Conservation (phyloP, 2,113 vertebrate species). For the Xiphophorus maculatus region DNA sequence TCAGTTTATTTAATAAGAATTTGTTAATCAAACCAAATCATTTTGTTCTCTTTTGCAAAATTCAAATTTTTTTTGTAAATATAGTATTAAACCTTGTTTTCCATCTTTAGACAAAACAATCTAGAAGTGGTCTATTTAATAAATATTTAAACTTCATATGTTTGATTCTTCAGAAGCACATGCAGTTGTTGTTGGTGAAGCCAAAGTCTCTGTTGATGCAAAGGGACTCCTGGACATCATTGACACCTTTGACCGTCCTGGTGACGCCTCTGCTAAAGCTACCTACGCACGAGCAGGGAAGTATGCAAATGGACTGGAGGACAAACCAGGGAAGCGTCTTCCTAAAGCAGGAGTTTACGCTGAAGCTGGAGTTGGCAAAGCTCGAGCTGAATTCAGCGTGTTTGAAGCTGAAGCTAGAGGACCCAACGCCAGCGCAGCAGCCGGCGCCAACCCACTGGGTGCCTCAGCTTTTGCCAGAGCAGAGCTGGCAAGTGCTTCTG, state of each 20-base stretch:
- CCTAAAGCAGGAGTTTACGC: neutral
- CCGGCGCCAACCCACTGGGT: fast-evolving
- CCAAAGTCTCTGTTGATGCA: neutral
- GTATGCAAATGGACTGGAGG: fast-evolving
- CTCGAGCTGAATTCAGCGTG: neutral
- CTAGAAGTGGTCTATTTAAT: too few species aligned
- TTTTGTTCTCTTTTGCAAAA: too few species aligned
- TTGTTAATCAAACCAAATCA: too few species aligned
- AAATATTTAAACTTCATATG: too few species aligned
- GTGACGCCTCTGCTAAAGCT: fast-evolving
- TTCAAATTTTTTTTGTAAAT: too few species aligned
- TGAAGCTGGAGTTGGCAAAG: constrained; percentile 1
- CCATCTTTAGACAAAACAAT: too few species aligned
- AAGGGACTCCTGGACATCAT: too few species aligned
- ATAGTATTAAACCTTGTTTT: too few species aligned
- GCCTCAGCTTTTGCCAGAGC: neutral
- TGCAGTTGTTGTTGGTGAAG: too few species aligned
- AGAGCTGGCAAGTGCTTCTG: constrained; percentile 8
- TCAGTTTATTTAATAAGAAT: too few species aligned
- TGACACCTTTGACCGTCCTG: constrained; percentile 12
- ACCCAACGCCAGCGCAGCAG: neutral
- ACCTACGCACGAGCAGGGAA: neutral
- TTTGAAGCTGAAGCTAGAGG: constrained; percentile 11
- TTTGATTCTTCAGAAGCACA: too few species aligned
- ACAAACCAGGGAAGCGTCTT: neutral